A percentile compares a stretch with the other conserved stretches of the same genome.
phyloP scores from a whole-genome alignment of 2,888 invertebrate species.

The Lycocerus yunnanus region DNA sequence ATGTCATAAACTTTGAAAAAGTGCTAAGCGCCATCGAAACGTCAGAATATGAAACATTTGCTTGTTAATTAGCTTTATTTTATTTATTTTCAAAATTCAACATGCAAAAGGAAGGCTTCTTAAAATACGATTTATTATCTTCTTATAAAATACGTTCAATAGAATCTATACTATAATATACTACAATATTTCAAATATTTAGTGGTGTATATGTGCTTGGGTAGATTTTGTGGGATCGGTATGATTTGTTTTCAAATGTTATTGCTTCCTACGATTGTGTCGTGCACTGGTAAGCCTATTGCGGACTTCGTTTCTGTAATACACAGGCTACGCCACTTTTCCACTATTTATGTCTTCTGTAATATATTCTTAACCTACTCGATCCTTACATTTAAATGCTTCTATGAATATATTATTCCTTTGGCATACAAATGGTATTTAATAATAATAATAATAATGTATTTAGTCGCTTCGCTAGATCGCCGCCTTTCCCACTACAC shows the following conservation, averaged over 20 bases:
- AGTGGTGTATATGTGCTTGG: slow-evolving; percentile 35
- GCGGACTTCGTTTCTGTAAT: slow-evolving; percentile 22
- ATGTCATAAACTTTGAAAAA: background rate
- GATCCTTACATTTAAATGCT: slow-evolving; percentile 20
- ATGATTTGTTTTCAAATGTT: slow-evolving; percentile 56
- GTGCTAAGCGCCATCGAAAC: background rate
- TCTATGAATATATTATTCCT: slow-evolving; percentile 10
- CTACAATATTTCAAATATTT: slow-evolving; percentile 48
- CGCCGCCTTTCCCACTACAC: background rate
- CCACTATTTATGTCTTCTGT: slow-evolving; percentile 27
- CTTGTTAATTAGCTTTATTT: slow-evolving; percentile 8
- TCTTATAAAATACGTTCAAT: slow-evolving; percentile 20
- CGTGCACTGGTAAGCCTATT: slow-evolving; percentile 27
- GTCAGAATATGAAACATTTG: slow-evolving; percentile 7
- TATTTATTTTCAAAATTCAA: slow-evolving; percentile 10
- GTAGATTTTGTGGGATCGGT: slow-evolving; percentile 54
- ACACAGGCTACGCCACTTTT: slow-evolving; percentile 26
- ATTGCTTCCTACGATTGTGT: slow-evolving; percentile 41
- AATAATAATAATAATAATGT: background rate
- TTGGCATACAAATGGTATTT: slow-evolving; percentile 2
- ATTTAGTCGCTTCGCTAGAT: background rate
- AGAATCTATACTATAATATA: slow-evolving; percentile 28
- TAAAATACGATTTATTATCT: slow-evolving; percentile 27
- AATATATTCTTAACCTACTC: slow-evolving; percentile 28
- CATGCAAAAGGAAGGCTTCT: slow-evolving; percentile 10